Evolutionary conservation across 2,888 invertebrate species (phyloP), one percentile per base, ranked within the genome.

Genomic region (Athalia cordata): DNA sequence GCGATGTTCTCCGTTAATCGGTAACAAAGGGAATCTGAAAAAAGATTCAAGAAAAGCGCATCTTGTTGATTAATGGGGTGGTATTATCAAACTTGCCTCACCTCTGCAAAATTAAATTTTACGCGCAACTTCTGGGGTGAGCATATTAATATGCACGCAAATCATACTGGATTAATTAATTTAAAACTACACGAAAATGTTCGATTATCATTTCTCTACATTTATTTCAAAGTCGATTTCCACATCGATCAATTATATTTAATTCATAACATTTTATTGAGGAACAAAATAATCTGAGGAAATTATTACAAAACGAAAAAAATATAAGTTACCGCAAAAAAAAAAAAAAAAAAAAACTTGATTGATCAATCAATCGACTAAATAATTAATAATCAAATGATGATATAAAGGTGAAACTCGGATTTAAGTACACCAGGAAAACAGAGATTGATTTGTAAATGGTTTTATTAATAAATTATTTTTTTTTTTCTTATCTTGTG

Each of bases 401-500:
- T 64, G n/a, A 64, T 64, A 64, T 52, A 50, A n/a, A 72, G 43
- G 47, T 72, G 72, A 72, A 72, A 72, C 70, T 68, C 55, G 55
- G 55, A 55, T 55, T 74, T 13, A 74, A 61, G 49, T 74, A 79
- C 64, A 83, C 83, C 80, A 80, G 78, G 81, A 79, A 79, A 76
- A 78, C 78, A 77, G 79, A 80, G 81, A 81, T 87, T 87, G 86
- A 87, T 89, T 89, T 88, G 85, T 87, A 88, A 89, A 89, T 89
- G 85, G 85, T 89, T 89, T 89, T 89, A 89, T 89, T 89, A 89
- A 89, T 89, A 89, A 89, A 89, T 89, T 89, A 89, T 89, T 84
- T 59, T n/a, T n/a, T n/a, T 29, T 85, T 85, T 86, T 87, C 85
- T 87, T 87, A 85, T 87, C 87, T 85, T 86, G 85, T 87, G 86